phyloP scores from a whole-genome alignment of 1,140 invertebrate species.

The Meloidogyne chitwoodi region DNA sequence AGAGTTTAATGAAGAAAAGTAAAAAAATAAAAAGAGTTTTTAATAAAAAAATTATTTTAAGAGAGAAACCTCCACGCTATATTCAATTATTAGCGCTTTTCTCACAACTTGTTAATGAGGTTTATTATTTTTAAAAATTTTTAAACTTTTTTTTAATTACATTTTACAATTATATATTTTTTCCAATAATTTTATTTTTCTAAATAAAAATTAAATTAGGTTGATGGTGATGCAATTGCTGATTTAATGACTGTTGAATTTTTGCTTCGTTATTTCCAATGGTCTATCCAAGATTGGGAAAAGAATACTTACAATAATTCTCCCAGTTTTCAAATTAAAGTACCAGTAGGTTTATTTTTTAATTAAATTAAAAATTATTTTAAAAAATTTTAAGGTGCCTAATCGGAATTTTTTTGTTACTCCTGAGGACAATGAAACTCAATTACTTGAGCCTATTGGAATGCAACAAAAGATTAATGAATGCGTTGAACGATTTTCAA shows the following conservation, averaged over 20 bases:
- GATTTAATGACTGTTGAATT: conserved; percentile 89
- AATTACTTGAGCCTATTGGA: conserved; percentile 37
- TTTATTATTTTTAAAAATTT: not conserved
- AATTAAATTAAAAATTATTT: not conserved
- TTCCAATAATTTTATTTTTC: too few species aligned
- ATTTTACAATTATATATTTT: too few species aligned
- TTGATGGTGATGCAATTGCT: conserved; percentile 89
- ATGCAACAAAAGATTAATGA: conserved; percentile 48
- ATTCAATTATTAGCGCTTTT: conserved; percentile 41
- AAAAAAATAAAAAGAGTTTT: not conserved
- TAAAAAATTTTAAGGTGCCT: conserved; percentile 40
- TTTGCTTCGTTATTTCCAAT: conserved; percentile 76
- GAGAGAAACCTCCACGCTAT: not conserved
- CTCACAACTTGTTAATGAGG: conserved; percentile 51
- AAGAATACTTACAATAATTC: conserved; percentile 73
- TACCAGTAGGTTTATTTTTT: conserved; percentile 68
- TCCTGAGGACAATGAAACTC: conserved; percentile 33
- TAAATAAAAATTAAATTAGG: conserved; percentile 6
- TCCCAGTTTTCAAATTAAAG: conserved; percentile 81
- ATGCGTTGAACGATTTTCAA: conserved; percentile 23
- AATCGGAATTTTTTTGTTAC: conserved; percentile 38
- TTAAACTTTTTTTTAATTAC: conserved; percentile 10
- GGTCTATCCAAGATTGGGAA: conserved; percentile 76
- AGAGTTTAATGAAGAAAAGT: not conserved
- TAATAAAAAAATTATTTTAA: conserved; percentile 7